Evolutionary conservation across 2,113 vertebrate species (phyloP).

Genomic region (Tympanuchus pallidicinctus): DNA sequence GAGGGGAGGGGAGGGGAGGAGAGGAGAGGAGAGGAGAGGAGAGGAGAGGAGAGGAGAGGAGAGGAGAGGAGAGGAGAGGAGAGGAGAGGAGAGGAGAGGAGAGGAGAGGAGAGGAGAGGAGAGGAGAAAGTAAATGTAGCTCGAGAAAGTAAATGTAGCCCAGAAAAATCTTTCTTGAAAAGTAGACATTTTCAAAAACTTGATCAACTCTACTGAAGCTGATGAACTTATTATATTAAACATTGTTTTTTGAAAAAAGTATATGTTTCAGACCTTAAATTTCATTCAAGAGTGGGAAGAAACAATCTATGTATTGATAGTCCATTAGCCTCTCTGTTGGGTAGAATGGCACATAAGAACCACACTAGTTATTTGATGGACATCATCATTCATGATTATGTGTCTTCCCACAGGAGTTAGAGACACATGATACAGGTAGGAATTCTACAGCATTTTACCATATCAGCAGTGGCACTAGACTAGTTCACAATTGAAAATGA

Average conservation of each 20-base stretch:
- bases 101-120: background rate
- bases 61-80: background rate
- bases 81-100: background rate
- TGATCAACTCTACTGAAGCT: background rate
- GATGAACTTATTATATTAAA: background rate
- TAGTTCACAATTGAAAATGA: background rate
- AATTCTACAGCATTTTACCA: background rate
- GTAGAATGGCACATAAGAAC: background rate
- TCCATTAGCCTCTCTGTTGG: background rate
- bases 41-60: background rate
- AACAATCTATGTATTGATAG: background rate
- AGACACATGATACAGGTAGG: background rate
- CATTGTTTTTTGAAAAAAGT: background rate
- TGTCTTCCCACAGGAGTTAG: background rate
- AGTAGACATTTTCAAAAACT: background rate
- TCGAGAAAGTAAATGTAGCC: background rate
- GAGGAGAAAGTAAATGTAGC: background rate
- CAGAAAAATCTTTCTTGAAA: background rate
- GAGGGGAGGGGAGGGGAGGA: background rate
- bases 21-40: fast-evolving
- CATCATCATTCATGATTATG: background rate
- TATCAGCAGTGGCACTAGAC: background rate
- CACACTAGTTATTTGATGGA: background rate
- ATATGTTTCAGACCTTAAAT: background rate
- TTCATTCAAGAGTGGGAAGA: background rate